Conservation (phyloP, 2,888 invertebrate genomes). For the Pinctada fucata region DNA sequence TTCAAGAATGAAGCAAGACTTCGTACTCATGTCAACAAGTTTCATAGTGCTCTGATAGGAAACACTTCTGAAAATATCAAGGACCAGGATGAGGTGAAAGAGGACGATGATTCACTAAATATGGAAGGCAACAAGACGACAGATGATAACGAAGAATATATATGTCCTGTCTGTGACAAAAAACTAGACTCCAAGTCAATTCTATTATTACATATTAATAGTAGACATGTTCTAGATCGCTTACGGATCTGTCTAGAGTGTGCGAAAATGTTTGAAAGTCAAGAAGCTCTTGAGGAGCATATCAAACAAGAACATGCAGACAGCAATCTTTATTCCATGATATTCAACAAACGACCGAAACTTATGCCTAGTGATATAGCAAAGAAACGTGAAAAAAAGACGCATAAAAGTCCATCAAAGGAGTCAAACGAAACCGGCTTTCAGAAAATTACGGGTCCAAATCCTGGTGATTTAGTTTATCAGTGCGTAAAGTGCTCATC, state of each 20-base stretch:
- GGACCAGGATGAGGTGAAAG: background rate
- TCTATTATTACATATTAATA: constrained; percentile 4
- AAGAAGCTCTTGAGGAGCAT: background rate
- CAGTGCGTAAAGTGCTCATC: background rate
- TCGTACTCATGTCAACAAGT: constrained; percentile 14
- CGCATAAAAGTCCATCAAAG: background rate
- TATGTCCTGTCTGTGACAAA: constrained; percentile 9
- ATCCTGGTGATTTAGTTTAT: background rate
- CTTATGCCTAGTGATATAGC: background rate
- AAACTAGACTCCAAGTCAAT: constrained; percentile 2
- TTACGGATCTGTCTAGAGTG: background rate
- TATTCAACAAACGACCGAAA: background rate
- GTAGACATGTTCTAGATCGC: background rate
- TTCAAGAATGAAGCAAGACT: constrained; percentile 5
- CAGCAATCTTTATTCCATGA: background rate
- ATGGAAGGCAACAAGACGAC: background rate
- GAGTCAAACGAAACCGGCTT: background rate
- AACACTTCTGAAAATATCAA: background rate
- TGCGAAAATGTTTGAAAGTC: constrained; percentile 3
- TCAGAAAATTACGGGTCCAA: background rate
- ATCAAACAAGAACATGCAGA: background rate
- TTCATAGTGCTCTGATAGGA: constrained; percentile 6
- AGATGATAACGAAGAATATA: background rate
- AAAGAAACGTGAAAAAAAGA: background rate
- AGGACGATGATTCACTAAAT: background rate